These are phyloP conservation scores for Piezodorus guildinii DNA, from an alignment of 1,140 invertebrate species.

Conservation along the genomic window DNA sequence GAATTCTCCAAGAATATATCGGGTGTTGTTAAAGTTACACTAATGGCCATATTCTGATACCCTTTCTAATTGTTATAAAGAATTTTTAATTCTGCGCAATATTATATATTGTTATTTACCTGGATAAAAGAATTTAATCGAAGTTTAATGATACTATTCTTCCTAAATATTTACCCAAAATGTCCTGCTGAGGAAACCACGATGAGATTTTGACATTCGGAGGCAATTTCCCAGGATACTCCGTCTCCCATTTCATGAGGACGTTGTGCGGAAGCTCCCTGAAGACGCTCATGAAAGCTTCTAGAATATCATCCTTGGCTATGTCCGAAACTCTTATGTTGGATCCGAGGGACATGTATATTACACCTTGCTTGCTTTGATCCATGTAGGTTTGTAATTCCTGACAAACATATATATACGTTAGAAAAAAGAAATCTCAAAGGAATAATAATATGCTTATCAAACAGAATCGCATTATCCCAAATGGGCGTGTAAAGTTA, in stretches of 20 bases:
- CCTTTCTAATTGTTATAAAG: not conserved
- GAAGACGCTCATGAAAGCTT: conserved; percentile 28
- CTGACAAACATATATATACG: conserved; percentile 18
- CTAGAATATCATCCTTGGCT: conserved; percentile 4
- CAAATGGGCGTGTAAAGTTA: not conserved
- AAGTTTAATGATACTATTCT: conserved; percentile 22
- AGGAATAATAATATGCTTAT: no score
- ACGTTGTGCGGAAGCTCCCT: conserved; percentile 29
- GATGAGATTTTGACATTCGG: conserved; percentile 32
- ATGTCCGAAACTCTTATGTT: conserved; percentile 27
- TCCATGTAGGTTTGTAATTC: conserved; percentile 30
- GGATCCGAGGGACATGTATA: conserved; percentile 35
- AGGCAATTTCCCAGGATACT: conserved; percentile 33
- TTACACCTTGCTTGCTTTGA: conserved; percentile 33
- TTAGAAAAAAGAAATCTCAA: no score
- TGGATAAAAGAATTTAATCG: not conserved
- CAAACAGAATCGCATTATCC: not conserved
- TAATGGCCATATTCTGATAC: not conserved
- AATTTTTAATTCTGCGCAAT: not conserved
- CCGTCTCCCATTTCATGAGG: conserved; percentile 31
- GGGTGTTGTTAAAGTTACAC: not conserved
- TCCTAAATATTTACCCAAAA: conserved; percentile 41
- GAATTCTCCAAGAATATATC: not conserved
- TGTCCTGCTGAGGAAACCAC: conserved; percentile 60
- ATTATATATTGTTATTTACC: not conserved